Evolutionary conservation across 1,140 invertebrate species (phyloP), one percentile per base, ranked within the genome.

Genomic region (Anadara kagoshimensis): DNA sequence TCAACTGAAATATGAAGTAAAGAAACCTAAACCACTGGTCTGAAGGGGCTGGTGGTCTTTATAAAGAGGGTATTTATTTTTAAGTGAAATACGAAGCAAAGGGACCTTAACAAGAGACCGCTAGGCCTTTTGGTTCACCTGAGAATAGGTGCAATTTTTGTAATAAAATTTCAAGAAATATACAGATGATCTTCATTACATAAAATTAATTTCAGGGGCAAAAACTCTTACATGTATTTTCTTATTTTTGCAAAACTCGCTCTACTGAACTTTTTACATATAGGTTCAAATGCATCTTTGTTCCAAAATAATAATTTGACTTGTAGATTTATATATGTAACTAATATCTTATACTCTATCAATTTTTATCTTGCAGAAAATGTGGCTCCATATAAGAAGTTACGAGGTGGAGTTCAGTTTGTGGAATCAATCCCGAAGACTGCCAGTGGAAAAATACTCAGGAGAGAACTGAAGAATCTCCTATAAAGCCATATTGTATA

Each of bases 391-490:
- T 73, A 83, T 72, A 86, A 86, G 62, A 73, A 69, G 41, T 51
- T 86, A 43, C 54, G 78, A 57, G 86, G 81, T 20, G 86, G 86
- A 16, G 79, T 87, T 4, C 26, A 77, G 26, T 75, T 86, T 44
- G 54, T 85, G 12, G 72, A 78, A n/a, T 51, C 73, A 29, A 82
- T 87, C 29, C 85, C 85, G 14, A 84, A 81, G 67, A 75, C 78
- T 12, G 57, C 77, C 12, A 81, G 74, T 54, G 83, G 83, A 7
- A 83, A 83, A 65, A 82, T 83, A 26, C 70, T 83, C 14, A 66
- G 83, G 7, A 62, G 78, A 56, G 22, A 54, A 53, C 41, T 83
- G 10, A 76, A 66, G 43, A 66, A 76, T 18, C 63, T 49, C 2
- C 29, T 36, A 36, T 36, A 36, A 7, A 36, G 29, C 29, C n/a